phyloP scores from a whole-genome alignment of 2,113 vertebrate genomes.

The Dunckerocampus dactyliophorus region DNA sequence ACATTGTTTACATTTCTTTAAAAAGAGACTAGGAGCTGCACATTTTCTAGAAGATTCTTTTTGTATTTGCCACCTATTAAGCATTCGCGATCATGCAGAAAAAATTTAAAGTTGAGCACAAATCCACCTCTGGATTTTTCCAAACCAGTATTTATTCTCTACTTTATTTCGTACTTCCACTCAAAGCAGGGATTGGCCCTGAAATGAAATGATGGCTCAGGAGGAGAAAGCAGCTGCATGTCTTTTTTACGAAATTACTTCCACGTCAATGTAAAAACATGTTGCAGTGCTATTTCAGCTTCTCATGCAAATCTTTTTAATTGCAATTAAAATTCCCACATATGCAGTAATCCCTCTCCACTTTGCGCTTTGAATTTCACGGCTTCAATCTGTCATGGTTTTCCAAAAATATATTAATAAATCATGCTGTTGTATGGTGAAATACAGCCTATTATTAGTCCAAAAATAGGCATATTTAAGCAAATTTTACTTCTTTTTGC shows the following conservation, averaged over 20 bases:
- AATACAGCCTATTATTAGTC: too few species aligned
- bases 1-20: slow-evolving; percentile 64
- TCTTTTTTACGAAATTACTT: neutral
- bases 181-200: slow-evolving; percentile 22
- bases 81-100: neutral
- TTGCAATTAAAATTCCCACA: too few species aligned
- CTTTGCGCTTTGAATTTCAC: too few species aligned
- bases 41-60: slow-evolving; percentile 26
- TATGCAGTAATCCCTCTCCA: too few species aligned
- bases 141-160: slow-evolving; percentile 32
- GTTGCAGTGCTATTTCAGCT: neutral
- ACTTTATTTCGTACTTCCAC: slow-evolving; percentile 33
- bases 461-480: too few species aligned
- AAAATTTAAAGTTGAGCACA: neutral
- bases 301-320: neutral
- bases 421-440: too few species aligned
- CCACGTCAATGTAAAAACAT: neutral
- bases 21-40: slow-evolving; percentile 29
- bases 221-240: neutral
- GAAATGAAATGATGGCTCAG: neutral
- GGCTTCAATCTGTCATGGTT: too few species aligned
- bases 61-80: slow-evolving; percentile 1
- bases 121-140: neutral
- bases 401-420: too few species aligned
- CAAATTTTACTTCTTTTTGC: too few species aligned